These are phyloP conservation scores for Thermophis baileyi DNA, from an alignment of 2,113 vertebrate species.

Conservation along the genomic window DNA sequence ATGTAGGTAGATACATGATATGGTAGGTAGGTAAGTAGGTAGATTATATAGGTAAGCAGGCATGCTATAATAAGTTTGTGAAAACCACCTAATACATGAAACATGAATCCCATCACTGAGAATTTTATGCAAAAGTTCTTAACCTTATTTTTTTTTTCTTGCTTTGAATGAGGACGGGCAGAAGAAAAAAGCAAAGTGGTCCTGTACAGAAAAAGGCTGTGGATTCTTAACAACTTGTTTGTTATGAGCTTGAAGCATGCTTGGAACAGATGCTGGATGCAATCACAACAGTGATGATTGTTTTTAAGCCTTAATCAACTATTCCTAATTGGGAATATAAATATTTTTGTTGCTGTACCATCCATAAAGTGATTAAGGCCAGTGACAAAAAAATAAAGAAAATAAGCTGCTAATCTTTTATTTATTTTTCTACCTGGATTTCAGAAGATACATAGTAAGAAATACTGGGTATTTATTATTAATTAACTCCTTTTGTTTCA, in stretches of 20 bases:
- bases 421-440: slow-evolving; percentile 2
- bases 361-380: not conserved
- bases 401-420: not conserved
- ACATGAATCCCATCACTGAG: not conserved
- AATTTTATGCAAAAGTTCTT: not conserved
- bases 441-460: not conserved
- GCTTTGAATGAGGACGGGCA: not conserved
- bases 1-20: not conserved
- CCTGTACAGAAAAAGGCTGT: not conserved
- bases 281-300: not conserved
- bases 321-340: slow-evolving; percentile 35
- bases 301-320: slow-evolving; percentile 9
- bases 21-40: not conserved
- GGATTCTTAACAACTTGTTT: not conserved
- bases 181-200: not conserved
- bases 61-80: not conserved
- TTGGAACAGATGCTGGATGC: not conserved
- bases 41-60: not conserved
- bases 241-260: not conserved
- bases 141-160: not conserved
- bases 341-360: not conserved
- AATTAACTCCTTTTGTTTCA: not conserved
- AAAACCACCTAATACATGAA: not conserved
- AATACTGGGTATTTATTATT: slow-evolving; percentile 1
- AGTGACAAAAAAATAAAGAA: not conserved